Evolutionary conservation across 2,888 invertebrate species (phyloP).

Genomic region (Rosalia funebris): DNA sequence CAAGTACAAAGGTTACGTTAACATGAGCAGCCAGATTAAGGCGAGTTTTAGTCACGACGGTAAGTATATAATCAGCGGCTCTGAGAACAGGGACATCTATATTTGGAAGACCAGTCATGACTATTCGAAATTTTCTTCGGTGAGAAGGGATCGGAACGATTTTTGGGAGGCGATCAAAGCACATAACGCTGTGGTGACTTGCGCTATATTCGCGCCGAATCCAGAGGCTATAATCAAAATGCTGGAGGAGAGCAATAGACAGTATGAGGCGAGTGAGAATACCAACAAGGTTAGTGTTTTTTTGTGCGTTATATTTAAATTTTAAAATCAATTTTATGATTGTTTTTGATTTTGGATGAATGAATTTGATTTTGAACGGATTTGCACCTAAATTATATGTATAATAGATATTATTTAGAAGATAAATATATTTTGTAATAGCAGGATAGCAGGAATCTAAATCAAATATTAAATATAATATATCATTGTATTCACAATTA

Average conservation of each 20-base stretch:
- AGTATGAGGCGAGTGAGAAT: constrained; percentile 37
- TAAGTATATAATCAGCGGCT: constrained; percentile 96
- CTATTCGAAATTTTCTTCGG: constrained; percentile 92
- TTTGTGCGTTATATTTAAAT: neutral
- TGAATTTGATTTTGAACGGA: too few relatives aligned
- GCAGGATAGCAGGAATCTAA: too few relatives aligned
- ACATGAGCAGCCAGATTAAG: constrained; percentile 96
- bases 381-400: too few relatives aligned
- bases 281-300: constrained; percentile 29
- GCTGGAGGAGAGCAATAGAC: constrained; percentile 66
- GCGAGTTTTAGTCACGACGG: constrained; percentile 98
- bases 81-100: constrained; percentile 97
- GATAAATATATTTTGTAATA: too few relatives aligned
- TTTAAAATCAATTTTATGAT: too few relatives aligned
- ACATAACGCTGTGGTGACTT: constrained; percentile 95
- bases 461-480: too few relatives aligned
- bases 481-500: too few relatives aligned
- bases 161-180: constrained; percentile 98
- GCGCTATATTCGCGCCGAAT: constrained; percentile 97
- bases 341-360: too few relatives aligned
- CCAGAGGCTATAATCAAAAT: constrained; percentile 88
- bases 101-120: constrained; percentile 98
- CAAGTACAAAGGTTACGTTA: constrained; percentile 75
- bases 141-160: constrained; percentile 91
- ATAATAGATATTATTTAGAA: too few relatives aligned